Evolutionary conservation across 2,797 vertebrate genomes (phyloP), one percentile per base, ranked within the genome.

Genomic region (Leptoclinus maculatus): DNA sequence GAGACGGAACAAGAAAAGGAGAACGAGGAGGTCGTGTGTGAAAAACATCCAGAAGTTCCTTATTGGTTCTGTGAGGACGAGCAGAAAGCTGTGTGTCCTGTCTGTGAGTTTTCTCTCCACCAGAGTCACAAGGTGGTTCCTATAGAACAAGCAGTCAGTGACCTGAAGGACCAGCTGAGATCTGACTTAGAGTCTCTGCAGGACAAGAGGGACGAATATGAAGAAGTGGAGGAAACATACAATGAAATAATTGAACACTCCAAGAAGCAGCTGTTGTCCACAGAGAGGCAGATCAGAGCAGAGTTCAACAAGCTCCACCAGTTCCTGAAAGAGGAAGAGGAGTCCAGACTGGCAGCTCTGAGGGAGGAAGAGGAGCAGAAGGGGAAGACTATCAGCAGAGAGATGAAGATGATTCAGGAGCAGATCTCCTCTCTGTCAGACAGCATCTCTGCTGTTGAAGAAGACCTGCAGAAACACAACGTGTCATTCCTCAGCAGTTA

Each of bases 331-430:
- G 90, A 95, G 79, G 94, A 88, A 92, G 86, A 86, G 82, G 59
- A 71, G 91, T 80, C 85, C 92, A 86, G 90, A 87, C 41, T 88
- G 87, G 53, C 83, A 92, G 79, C 84, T 70, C 60, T 93, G 94
- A 74, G 86, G 93, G 27, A 90, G 84, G 41, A 89, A 91, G 88
- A 77, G 75, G 77, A 88, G 80, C 51, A 92, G 74, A 91, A 84
- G 62, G 27, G 23, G 59, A 74, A 82, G 82, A 77, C 19, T 11
- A 74, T 91, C 56, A 71, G 14, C 65, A 60, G 67, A 78, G 83
- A 87, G 83, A 74, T 71, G 80, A 63, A 86, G 76, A 78, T 36
- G 62, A 82, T 84, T 75, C 45, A 88, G 85, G 67, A 78, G 34
- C 85, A 89, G 64, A 82, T 88, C 74, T 80, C 73, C 65, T 65